phyloP scores from a whole-genome alignment of 2,113 vertebrate genomes.

The Microcebus murinus region DNA sequence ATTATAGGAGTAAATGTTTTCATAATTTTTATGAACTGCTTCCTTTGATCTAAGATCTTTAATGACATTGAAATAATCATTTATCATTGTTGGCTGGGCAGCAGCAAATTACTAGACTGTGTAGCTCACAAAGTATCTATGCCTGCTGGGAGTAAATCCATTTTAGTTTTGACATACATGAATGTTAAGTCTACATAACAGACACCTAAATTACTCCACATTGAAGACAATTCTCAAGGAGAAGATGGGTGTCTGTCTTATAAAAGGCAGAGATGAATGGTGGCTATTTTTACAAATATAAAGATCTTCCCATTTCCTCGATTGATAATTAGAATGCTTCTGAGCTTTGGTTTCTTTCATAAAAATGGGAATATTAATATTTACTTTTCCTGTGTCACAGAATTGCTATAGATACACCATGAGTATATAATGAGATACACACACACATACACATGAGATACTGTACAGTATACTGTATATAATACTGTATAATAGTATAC shows the following conservation, averaged over 20 bases:
- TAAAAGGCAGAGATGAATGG: background rate
- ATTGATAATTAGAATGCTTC: background rate
- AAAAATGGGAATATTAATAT: background rate
- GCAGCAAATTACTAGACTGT: background rate
- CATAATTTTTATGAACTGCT: background rate
- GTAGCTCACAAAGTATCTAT: background rate
- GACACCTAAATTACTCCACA: background rate
- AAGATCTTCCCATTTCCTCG: conserved; percentile 13
- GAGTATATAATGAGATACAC: too few species aligned
- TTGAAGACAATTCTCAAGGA: background rate
- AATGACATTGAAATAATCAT: background rate
- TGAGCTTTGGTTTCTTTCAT: background rate
- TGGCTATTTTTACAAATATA: background rate
- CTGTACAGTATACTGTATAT: background rate
- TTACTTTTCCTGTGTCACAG: background rate
- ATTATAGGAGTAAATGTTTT: background rate
- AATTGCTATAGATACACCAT: background rate
- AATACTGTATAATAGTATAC: background rate
- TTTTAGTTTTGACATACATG: background rate
- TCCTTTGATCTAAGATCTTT: background rate
- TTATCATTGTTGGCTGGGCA: background rate
- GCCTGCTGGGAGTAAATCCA: background rate
- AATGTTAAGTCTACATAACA: background rate
- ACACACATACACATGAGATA: background rate
- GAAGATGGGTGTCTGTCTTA: background rate